Evolutionary conservation across 2,797 vertebrate genomes (phyloP).

Genomic region (Pteropus rufus): DNA sequence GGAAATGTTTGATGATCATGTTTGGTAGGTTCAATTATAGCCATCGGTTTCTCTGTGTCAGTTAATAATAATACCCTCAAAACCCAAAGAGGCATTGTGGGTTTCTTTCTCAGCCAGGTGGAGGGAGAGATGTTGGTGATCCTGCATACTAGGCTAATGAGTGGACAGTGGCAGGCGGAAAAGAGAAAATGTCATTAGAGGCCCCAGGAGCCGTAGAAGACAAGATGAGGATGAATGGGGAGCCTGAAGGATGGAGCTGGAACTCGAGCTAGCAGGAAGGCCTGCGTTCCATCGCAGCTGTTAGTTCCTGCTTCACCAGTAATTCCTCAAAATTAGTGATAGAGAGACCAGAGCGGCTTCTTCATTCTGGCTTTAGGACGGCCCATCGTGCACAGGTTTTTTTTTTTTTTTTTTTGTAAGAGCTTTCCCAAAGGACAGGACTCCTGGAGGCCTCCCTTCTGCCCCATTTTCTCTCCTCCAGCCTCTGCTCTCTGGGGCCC

Average conservation of each 20-base stretch:
- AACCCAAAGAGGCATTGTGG: neutral
- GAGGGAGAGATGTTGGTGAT: neutral
- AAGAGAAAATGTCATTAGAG: neutral
- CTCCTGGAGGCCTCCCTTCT: neutral
- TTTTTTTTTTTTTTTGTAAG: neutral
- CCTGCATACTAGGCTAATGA: neutral
- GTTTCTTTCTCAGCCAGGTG: neutral
- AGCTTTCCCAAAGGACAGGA: neutral
- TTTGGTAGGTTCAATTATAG: neutral
- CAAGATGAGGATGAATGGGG: neutral
- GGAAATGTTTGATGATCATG: neutral
- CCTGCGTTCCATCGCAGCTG: neutral
- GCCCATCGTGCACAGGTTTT: rapidly evolving
- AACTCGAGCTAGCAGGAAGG: neutral
- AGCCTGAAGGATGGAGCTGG: neutral
- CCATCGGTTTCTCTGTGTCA: neutral
- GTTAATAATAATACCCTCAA: neutral
- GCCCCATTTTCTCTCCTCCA: neutral
- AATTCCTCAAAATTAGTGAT: neutral
- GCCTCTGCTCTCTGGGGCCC: neutral
- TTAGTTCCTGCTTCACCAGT: neutral
- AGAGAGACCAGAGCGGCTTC: neutral
- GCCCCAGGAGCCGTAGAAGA: neutral
- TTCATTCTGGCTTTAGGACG: neutral
- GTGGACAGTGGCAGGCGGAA: neutral